Evolutionary conservation across 2,797 vertebrate species (phyloP), one percentile per base, ranked within the genome.

Genomic region (Tangara arthus): DNA sequence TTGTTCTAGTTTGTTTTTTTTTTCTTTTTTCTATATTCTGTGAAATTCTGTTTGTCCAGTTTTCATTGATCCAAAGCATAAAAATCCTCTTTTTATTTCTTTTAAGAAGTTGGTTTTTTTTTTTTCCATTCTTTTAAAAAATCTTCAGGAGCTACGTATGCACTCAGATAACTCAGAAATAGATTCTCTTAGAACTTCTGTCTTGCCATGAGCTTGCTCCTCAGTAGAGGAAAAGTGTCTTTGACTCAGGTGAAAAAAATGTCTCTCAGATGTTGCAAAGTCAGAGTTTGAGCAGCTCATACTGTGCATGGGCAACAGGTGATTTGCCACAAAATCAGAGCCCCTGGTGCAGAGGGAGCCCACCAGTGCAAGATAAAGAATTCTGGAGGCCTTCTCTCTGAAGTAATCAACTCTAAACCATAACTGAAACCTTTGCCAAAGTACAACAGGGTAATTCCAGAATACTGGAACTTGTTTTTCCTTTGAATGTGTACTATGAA

Each of bases 41-140:
- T 79, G 61, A 82, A 83, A 93, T 77, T 87, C 70, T 95, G 75
- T 92, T 93, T 94, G 88, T 95, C 83, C 52, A 22, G 49, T 95
- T 92, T 80, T 82, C 71, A 70, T 84, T 93, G 83, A 92, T 92
- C 39, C 18, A 1, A 80, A 87, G 42, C 16, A 44, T 24, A 84
- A 72, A 76, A 90, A 46, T 59, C n/a, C 8, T 65, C 30, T 72
- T 87, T 87, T 63, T 90, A 55, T 82, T 83, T 90, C 55, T 89
- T 94, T 70, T 12, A 71, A 89, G 64, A 89, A 75, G 49, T 72
- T n/a, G n/a, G n/a, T 80, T 39, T 42, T 69, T 39, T 42, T 69
- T 72, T 60, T 13, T 1, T 8, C 27, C 12, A 56, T 57, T 88
- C 77, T 77, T 89, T 64, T 11, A 55, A 87, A 94, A 90, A 89